Percentiles rank a stretch among this genome's conserved stretches.
phyloP scores from a whole-genome alignment of 2,797 vertebrate genomes.

The Anolis apletophallus region DNA sequence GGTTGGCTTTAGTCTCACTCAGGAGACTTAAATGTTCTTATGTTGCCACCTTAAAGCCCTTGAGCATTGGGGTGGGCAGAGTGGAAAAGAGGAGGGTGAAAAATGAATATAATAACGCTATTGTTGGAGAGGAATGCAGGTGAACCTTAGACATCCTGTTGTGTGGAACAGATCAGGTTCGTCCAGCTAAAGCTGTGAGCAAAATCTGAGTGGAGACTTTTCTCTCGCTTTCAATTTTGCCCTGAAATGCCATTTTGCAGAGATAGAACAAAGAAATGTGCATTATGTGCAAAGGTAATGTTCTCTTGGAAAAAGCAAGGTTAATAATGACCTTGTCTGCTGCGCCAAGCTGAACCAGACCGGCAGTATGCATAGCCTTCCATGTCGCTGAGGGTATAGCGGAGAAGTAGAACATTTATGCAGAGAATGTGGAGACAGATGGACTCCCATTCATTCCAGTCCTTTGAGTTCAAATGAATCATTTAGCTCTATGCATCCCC shows the following conservation, averaged over 20 bases:
- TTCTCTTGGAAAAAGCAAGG: background rate
- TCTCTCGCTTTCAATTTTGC: conserved; percentile 2
- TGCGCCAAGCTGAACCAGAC: background rate
- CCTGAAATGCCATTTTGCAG: conserved; percentile 3
- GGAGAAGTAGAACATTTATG: background rate
- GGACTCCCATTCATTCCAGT: rapidly evolving
- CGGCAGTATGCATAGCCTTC: background rate
- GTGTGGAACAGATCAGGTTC: conserved; percentile 24
- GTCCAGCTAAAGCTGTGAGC: conserved; percentile 13
- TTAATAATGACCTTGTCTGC: conserved; percentile 22
- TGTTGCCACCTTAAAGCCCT: conserved; percentile 33
- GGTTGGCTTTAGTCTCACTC: background rate
- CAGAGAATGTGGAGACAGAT: rapidly evolving
- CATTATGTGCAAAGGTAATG: background rate
- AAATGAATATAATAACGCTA: conserved; percentile 28
- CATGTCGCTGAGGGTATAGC: rapidly evolving
- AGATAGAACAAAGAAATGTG: background rate
- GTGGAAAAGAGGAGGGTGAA: background rate
- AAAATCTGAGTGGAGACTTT: conserved; percentile 19
- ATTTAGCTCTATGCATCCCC: background rate
- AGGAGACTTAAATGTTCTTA: background rate
- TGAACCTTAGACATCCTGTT: conserved; percentile 38
- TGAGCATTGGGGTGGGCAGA: background rate
- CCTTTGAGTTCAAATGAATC: background rate
- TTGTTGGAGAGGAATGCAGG: conserved; percentile 38